Percentiles rank a stretch among this genome's conserved stretches.
Conservation (phyloP, 2,797 vertebrate species). For the Myotis findleyi region DNA sequence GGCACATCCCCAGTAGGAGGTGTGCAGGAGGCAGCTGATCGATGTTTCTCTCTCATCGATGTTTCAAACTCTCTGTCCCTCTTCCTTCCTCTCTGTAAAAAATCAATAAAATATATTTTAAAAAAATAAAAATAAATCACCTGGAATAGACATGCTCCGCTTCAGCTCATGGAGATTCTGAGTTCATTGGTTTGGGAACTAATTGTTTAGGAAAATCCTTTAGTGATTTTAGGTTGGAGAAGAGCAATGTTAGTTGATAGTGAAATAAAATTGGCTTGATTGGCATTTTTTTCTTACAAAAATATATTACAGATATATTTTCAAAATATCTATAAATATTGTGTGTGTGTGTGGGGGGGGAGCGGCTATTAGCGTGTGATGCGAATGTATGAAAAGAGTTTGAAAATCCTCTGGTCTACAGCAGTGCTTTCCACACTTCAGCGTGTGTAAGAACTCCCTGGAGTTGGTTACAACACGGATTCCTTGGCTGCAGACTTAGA, state of each 20-base stretch:
- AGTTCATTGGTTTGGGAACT: not conserved
- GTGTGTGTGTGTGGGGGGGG: not conserved
- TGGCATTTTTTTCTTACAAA: not conserved
- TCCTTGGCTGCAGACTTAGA: not conserved
- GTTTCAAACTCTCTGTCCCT: no score
- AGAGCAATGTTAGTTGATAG: not conserved
- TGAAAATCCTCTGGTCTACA: not conserved
- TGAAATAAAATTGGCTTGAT: not conserved
- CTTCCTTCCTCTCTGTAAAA: no score
- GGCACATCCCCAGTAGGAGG: no score
- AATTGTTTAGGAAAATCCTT: not conserved
- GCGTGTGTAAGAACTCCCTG: not conserved
- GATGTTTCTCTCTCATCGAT: no score
- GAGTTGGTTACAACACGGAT: not conserved
- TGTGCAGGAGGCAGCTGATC: no score
- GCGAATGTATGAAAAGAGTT: not conserved
- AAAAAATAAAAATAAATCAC: not conserved
- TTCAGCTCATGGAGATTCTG: not conserved
- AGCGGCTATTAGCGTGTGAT: not conserved
- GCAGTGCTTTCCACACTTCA: not conserved
- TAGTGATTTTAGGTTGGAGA: not conserved
- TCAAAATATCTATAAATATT: not conserved
- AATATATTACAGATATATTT: not conserved
- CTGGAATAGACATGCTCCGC: not conserved
- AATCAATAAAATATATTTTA: no score